phyloP scores from a whole-genome alignment of 2,888 invertebrate species.

The Dolichomitus sp. region DNA sequence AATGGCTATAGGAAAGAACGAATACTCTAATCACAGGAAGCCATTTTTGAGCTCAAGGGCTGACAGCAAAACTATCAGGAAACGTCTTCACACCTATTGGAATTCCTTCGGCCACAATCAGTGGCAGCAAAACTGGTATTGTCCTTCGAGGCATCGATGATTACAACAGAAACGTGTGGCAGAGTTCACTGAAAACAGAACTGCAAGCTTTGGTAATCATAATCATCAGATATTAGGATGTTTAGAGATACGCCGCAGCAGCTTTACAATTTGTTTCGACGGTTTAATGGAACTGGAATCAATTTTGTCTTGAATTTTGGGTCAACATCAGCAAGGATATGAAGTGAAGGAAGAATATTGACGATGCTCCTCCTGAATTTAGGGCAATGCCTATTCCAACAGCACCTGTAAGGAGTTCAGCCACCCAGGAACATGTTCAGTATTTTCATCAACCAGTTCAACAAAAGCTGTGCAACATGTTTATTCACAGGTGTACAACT shows the following conservation, averaged over 20 bases:
- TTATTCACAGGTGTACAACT: conserved; percentile 11
- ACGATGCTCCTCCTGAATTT: conserved; percentile 75
- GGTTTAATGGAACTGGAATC: conserved; percentile 18
- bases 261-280: conserved; percentile 17
- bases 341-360: conserved; percentile 77
- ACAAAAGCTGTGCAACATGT: conserved; percentile 42
- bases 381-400: conserved; percentile 71
- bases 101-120: conserved; percentile 68
- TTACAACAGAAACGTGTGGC: conserved; percentile 77
- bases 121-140: conserved; percentile 72
- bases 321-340: conserved; percentile 72
- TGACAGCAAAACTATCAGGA: conserved; percentile 16
- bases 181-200: conserved; percentile 78
- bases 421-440: conserved; percentile 29
- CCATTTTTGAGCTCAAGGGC: neutral
- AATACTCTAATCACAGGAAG: neutral
- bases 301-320: neutral
- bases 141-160: conserved; percentile 80
- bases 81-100: conserved; percentile 57
- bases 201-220: no score
- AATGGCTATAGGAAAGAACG: neutral
- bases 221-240: no score
- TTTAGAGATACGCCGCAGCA: conserved; percentile 63
- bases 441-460: conserved; percentile 32
- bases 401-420: neutral